These are phyloP conservation scores for Willowsia nigromaculata DNA, from an alignment of 2,888 invertebrate species.

Conservation along the genomic window DNA sequence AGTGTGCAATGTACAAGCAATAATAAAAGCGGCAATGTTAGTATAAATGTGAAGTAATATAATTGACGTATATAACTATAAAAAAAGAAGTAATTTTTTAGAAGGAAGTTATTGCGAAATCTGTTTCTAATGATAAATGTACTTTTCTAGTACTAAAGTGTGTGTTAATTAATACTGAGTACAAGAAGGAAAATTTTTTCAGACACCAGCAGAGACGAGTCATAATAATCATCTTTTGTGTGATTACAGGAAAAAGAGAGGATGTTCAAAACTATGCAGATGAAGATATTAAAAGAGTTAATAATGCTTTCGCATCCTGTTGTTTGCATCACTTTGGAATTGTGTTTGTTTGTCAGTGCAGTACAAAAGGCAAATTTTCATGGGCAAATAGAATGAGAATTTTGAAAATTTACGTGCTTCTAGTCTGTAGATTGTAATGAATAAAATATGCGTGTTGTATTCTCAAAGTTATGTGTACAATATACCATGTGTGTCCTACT, in stretches of 20 bases:
- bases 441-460: neutral
- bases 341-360: neutral
- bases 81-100: neutral
- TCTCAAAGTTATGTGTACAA: neutral
- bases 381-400: neutral
- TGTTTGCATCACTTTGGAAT: too few relatives aligned
- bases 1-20: constrained; percentile 74
- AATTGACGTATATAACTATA: neutral
- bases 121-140: neutral
- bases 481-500: constrained; percentile 13
- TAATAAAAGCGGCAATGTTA: constrained; percentile 61
- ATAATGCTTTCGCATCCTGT: too few relatives aligned
- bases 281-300: too few relatives aligned
- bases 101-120: neutral
- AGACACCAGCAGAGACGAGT: neutral
- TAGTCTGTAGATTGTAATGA: neutral
- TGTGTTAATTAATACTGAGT: neutral
- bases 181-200: neutral
- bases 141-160: neutral
- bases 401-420: neutral
- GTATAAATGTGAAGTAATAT: constrained; percentile 38
- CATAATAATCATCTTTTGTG: neutral
- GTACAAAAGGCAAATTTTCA: neutral
- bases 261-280: too few relatives aligned
- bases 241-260: neutral